Conservation (phyloP, 2,113 vertebrate genomes). For the Macquaria ambigua region DNA sequence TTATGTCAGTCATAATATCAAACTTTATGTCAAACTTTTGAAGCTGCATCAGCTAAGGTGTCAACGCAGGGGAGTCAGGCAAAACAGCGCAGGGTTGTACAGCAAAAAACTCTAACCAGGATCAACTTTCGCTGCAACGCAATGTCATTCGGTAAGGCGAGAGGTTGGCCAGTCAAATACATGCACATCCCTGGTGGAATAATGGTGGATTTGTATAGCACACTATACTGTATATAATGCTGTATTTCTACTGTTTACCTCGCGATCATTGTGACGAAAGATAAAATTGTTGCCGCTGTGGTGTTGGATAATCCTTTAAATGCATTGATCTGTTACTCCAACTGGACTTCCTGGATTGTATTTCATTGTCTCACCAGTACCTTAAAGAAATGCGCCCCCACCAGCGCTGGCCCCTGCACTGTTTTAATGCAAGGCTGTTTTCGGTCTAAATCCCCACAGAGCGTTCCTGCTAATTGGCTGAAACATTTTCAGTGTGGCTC, state of each 20-base stretch:
- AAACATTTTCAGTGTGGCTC: not conserved
- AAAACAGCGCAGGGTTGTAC: too few species aligned
- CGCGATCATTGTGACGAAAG: not conserved
- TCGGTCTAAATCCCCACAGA: not conserved
- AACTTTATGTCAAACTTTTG: slow-evolving; percentile 22
- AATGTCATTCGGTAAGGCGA: not conserved
- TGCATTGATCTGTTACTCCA: not conserved
- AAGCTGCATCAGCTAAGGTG: not conserved
- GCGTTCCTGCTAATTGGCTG: not conserved
- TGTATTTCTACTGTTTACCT: not conserved
- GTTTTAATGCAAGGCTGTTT: not conserved
- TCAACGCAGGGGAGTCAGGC: fast-evolving
- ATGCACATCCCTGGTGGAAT: not conserved
- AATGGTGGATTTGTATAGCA: not conserved
- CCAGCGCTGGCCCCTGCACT: not conserved
- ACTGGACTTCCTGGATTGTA: not conserved
- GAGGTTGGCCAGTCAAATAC: not conserved
- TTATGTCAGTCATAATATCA: slow-evolving; percentile 17
- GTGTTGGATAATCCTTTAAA: not conserved
- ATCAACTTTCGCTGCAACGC: not conserved
- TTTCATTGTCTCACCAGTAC: not conserved
- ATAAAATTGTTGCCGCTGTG: not conserved
- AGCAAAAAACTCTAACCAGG: not conserved
- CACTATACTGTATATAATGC: too few species aligned
- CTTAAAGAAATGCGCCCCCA: not conserved